phyloP scores from a whole-genome alignment of 1,140 invertebrate genomes.

The Brachionus manjavacas region DNA sequence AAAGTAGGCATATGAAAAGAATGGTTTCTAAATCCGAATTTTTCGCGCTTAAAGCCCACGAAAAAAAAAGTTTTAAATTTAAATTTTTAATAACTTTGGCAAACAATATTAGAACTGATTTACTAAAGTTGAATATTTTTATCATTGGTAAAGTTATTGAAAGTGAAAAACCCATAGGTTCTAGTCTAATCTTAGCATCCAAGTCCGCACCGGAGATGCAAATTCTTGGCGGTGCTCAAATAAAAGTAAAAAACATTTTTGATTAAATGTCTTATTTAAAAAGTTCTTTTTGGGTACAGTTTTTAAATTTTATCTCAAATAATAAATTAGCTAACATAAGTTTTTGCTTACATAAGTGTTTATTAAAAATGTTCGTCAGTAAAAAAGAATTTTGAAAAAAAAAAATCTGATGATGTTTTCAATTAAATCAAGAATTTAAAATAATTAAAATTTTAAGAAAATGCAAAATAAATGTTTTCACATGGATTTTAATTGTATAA shows the following conservation, averaged over 20 bases:
- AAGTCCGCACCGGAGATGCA: not conserved
- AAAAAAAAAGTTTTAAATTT: conserved; percentile 3
- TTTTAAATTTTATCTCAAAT: not conserved
- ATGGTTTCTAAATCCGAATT: conserved; percentile 1
- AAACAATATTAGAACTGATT: not conserved
- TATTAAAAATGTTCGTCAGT: not conserved
- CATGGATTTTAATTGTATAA: too few species aligned
- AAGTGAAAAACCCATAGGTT: not conserved
- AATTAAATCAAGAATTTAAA: not conserved
- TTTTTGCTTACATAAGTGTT: too few species aligned
- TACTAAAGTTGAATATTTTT: not conserved
- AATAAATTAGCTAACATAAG: not conserved
- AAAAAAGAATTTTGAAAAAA: too few species aligned
- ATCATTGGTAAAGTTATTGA: conserved; percentile 1
- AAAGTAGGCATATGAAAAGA: not conserved
- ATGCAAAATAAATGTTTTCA: too few species aligned
- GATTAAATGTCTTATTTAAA: not conserved
- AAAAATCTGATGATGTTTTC: too few species aligned
- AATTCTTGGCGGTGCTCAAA: conserved; percentile 17
- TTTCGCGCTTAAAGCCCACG: not conserved
- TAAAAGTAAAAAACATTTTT: not conserved
- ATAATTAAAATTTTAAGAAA: too few species aligned
- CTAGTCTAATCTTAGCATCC: not conserved
- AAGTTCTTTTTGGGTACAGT: not conserved
- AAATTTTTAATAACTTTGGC: conserved; percentile 19